A percentile compares a stretch with the other conserved stretches of the same genome.
These are phyloP conservation scores for Anabas testudineus DNA, from an alignment of 2,797 vertebrate genomes.

Conservation along the genomic window DNA sequence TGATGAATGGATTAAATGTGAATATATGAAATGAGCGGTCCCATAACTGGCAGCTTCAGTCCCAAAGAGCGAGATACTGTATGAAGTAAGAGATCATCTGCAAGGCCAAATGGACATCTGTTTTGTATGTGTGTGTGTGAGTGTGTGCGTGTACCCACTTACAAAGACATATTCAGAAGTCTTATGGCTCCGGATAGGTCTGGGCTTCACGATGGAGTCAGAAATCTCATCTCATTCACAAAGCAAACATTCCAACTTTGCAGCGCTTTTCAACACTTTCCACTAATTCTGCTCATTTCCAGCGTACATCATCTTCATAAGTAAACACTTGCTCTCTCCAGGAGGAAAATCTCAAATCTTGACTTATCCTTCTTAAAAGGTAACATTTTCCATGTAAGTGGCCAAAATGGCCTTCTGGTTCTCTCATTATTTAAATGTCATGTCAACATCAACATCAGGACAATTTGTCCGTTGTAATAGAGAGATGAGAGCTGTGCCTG, in stretches of 20 bases:
- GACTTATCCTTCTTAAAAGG: constrained; percentile 54
- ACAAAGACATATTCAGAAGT: constrained; percentile 75
- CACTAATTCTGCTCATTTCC: constrained; percentile 72
- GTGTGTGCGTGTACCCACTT: constrained; percentile 34
- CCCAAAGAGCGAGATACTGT: constrained; percentile 51
- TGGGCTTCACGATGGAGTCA: constrained; percentile 65
- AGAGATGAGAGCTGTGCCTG: constrained; percentile 17
- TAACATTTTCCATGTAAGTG: constrained; percentile 69
- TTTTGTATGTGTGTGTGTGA: constrained; percentile 26
- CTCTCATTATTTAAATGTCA: constrained; percentile 61
- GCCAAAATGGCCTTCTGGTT: constrained; percentile 53
- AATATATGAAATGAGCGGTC: constrained; percentile 32
- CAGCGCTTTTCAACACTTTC: constrained; percentile 74
- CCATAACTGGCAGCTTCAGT: constrained; percentile 29
- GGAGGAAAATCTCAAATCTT: constrained; percentile 52
- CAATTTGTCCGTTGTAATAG: constrained; percentile 45
- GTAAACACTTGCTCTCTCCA: constrained; percentile 58
- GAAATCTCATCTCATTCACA: constrained; percentile 76
- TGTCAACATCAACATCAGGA: constrained; percentile 35
- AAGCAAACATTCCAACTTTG: constrained; percentile 74
- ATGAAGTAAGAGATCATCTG: constrained; percentile 61
- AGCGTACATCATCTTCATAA: constrained; percentile 58
- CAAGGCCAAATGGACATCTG: constrained; percentile 63
- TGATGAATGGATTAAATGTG: constrained; percentile 22
- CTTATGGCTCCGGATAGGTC: constrained; percentile 53